Conservation (phyloP, 2,888 invertebrate genomes). For the Zelleria hepariella region DNA sequence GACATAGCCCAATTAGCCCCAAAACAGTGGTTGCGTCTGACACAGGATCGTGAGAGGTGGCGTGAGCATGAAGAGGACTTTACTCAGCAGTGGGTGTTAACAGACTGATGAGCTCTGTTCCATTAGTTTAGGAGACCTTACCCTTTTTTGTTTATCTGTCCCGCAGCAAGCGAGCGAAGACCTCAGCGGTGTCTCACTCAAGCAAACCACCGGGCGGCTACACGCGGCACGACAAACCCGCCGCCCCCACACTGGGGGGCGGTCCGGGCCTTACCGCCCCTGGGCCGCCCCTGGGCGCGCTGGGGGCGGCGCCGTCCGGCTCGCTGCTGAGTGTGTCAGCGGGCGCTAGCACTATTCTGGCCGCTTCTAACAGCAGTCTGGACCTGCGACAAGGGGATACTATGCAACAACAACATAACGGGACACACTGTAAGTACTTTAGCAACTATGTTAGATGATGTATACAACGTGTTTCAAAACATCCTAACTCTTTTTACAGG, state of each 20-base stretch:
- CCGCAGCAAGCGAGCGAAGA: constrained; percentile 34
- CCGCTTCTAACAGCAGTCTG: constrained; percentile 61
- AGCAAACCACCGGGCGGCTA: constrained; percentile 18
- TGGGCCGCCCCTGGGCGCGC: background rate
- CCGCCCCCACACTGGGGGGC: background rate
- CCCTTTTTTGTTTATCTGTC: background rate
- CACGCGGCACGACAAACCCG: constrained; percentile 26
- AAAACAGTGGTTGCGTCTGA: no score
- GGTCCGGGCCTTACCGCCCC: background rate
- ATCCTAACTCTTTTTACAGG: no score
- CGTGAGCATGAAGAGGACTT: no score
- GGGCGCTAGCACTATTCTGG: constrained; percentile 74
- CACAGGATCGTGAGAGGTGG: no score
- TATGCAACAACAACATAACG: no score
- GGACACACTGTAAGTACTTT: no score
- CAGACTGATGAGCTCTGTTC: no score
- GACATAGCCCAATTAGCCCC: no score
- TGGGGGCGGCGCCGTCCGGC: constrained; percentile 28
- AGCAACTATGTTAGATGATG: no score
- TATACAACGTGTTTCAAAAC: no score
- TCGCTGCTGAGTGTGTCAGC: constrained; percentile 70
- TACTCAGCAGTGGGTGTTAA: no score
- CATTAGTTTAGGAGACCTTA: background rate
- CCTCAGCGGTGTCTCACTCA: constrained; percentile 19
- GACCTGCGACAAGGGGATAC: constrained; percentile 27